phyloP scores from a whole-genome alignment of 2,113 vertebrate genomes.

The Xenopus tropicalis region UCB_Xtro_10.0 CM004452.2:18409001-18409500 shows the following conservation, averaged over 20 bases:
- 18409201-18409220: conserved; percentile 50
- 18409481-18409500: conserved; percentile 88
- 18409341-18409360: too few relatives aligned
- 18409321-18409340: not conserved
- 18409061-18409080: too few relatives aligned
- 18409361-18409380: not conserved
- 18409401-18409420: not conserved
- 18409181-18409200: conserved; percentile 78
- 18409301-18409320: not conserved
- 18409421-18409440: conserved; percentile 75
- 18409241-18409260: not conserved
- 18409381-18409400: not conserved
- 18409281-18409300: not conserved
- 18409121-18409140: conserved; percentile 77
- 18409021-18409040: too few relatives aligned
- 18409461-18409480: conserved; percentile 90
- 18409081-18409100: conserved; percentile 74
- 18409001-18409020: too few relatives aligned
- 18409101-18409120: conserved; percentile 81
- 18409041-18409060: not conserved
- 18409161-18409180: conserved; percentile 81
- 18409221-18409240: not conserved
- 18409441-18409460: conserved; percentile 90
- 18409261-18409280: not conserved
- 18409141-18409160: conserved; percentile 79